These are phyloP conservation scores for Xanthorhoe designata DNA, from an alignment of 2,888 invertebrate genomes.

Conservation along the genomic window DNA sequence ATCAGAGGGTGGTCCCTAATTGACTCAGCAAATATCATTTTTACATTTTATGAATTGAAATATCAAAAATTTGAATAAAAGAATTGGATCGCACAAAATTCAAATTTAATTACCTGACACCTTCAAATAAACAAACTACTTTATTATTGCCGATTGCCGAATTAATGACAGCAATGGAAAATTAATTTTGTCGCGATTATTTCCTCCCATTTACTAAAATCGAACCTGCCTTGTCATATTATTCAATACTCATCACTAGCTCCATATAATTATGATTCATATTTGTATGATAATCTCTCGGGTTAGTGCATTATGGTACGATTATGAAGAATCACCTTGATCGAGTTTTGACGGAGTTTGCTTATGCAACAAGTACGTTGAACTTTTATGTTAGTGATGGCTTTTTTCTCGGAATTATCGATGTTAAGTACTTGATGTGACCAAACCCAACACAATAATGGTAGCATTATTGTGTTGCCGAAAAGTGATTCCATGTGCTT, in stretches of 20 bases:
- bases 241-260: conserved; percentile 20
- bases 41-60: conserved; percentile 9
- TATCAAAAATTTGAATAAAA: conserved; percentile 20
- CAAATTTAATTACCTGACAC: conserved; percentile 19
- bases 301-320: conserved; percentile 40
- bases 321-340: conserved; percentile 72
- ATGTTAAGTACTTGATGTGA: conserved; percentile 3
- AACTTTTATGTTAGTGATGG: conserved; percentile 53
- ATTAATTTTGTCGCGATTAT: conserved; percentile 24
- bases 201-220: conserved; percentile 8
- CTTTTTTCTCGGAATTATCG: conserved; percentile 20
- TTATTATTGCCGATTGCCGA: conserved; percentile 26
- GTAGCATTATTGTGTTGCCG: too few species aligned
- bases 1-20: background rate
- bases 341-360: conserved; percentile 73
- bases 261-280: conserved; percentile 25
- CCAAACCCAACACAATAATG: background rate
- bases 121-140: conserved; percentile 29
- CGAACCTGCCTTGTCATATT: background rate
- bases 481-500: too few species aligned
- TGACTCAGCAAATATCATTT: conserved; percentile 2
- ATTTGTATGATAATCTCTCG: conserved; percentile 24
- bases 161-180: conserved; percentile 28
- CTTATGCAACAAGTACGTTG: conserved; percentile 75
- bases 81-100: conserved; percentile 12